phyloP scores from a whole-genome alignment of 2,888 invertebrate species.

The Sarcophaga rosellei region DNA sequence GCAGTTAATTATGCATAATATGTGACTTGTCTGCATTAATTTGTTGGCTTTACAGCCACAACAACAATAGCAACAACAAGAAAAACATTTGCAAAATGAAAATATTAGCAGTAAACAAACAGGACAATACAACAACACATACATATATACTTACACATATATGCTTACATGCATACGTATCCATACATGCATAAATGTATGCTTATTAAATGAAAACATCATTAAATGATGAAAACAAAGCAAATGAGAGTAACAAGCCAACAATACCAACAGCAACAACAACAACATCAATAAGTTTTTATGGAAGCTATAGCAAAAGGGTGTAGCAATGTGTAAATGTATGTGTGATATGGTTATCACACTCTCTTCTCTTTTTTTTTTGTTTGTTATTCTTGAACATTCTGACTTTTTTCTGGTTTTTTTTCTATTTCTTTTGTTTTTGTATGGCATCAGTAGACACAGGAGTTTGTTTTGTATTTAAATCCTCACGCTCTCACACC shows the following conservation, averaged over 20 bases:
- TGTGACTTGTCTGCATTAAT: slow-evolving; percentile 78
- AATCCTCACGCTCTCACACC: slow-evolving; percentile 38
- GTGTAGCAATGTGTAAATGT: background rate
- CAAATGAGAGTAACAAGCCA: slow-evolving; percentile 51
- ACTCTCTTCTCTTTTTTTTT: slow-evolving; percentile 17
- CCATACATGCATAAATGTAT: background rate
- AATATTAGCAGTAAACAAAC: slow-evolving; percentile 53
- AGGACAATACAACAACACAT: slow-evolving; percentile 43
- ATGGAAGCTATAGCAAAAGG: background rate
- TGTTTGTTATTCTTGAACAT: slow-evolving; percentile 21
- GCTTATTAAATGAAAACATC: slow-evolving; percentile 6
- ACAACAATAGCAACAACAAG: slow-evolving; percentile 25
- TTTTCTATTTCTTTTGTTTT: slow-evolving; percentile 1
- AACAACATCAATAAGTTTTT: slow-evolving; percentile 28
- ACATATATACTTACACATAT: slow-evolving; percentile 1
- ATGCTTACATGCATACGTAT: slow-evolving; percentile 1
- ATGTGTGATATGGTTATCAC: slow-evolving; percentile 54
- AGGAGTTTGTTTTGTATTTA: slow-evolving; percentile 21
- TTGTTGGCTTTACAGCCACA: slow-evolving; percentile 68
- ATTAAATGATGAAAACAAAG: slow-evolving; percentile 56
- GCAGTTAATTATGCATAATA: slow-evolving; percentile 80
- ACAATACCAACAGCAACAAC: slow-evolving; percentile 1
- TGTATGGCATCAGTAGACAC: slow-evolving; percentile 11
- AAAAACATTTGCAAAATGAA: slow-evolving; percentile 33
- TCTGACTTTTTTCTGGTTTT: background rate